Evolutionary conservation across 2,797 vertebrate species (phyloP), one percentile per base, ranked within the genome.

Genomic region (Galago senegalensis): DNA sequence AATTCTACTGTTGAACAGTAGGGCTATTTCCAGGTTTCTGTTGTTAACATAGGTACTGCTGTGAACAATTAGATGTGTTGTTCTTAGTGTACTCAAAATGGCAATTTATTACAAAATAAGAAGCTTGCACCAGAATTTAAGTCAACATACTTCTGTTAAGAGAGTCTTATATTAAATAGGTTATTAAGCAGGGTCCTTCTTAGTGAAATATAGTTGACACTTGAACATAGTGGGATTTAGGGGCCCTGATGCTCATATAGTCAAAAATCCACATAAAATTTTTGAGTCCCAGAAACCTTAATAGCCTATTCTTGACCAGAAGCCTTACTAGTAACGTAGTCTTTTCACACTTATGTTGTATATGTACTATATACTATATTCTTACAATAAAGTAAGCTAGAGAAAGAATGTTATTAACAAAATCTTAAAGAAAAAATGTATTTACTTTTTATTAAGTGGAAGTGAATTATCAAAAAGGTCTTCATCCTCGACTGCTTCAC

Each of bases 11-110:
- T 88, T 70, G 40, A 27, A 70, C 1, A 8, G 5, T 43, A 43
- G 58, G 21, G 46, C n/a, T 67, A 1, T 96, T 96, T 49, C 17
- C 56, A 63, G 46, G 56, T 58, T 90, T 93, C 61, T 87, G 69
- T 70, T 86, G 1, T 82, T 77, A 43, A 29, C 4, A 89, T n/a
- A 83, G 56, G 21, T n/a, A 23, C 65, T 58, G 4, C 37, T 53
- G 16, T 93, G 79, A 81, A 20, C 18, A 7, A 88, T 77, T 5
- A 3, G 34, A 67, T 29, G 8, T n/a, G 11, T 53, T 67, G 65
- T 21, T 84, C 11, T 11, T 85, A 37, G 37, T 67, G 37, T 56
- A 23, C 46, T 81, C 31, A 37, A 11, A n/a, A 31, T 67, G 79
- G 6, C 65, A 53, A 20, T 80, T 82, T 7, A 21, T 23, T n/a